A percentile compares a stretch with the other conserved stretches of the same genome.
These are phyloP conservation scores for Hydropsyche tenuis DNA, from an alignment of 1,140 invertebrate genomes.

Conservation along the genomic window DNA sequence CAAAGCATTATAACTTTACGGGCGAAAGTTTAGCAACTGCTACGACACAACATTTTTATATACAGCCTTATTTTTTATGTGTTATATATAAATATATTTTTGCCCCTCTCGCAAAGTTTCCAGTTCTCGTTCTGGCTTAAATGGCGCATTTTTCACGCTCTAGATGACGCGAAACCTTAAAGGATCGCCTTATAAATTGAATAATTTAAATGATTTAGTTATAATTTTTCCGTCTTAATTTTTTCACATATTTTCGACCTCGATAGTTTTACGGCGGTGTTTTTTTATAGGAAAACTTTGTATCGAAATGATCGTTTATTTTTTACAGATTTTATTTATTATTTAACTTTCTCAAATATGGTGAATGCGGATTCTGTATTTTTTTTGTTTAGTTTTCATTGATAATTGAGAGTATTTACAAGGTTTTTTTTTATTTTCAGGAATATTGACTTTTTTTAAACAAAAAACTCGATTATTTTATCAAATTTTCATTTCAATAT, in stretches of 20 bases:
- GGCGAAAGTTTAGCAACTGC: slow-evolving; percentile 26
- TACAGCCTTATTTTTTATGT: not conserved
- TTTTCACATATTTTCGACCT: not conserved
- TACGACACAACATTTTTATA: slow-evolving; percentile 7
- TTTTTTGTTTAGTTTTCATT: too few species aligned
- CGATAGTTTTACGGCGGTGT: not conserved
- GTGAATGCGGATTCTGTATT: too few species aligned
- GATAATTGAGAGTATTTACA: too few species aligned
- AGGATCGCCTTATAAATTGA: slow-evolving; percentile 30
- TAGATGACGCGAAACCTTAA: slow-evolving; percentile 28
- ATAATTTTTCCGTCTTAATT: not conserved
- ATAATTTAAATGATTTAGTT: slow-evolving; percentile 36
- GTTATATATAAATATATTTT: not conserved
- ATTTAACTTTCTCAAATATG: too few species aligned
- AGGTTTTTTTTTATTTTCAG: too few species aligned
- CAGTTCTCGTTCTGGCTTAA: slow-evolving; percentile 14
- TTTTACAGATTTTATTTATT: too few species aligned
- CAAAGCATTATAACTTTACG: slow-evolving; percentile 33
- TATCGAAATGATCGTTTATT: too few species aligned
- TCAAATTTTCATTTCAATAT: too few species aligned
- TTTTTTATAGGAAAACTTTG: too few species aligned
- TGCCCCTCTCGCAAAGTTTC: not conserved
- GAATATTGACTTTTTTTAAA: too few species aligned
- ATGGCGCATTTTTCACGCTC: slow-evolving; percentile 40
- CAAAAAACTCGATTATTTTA: too few species aligned